These are phyloP conservation scores for Nebria salina DNA, from an alignment of 2,888 invertebrate genomes.

Conservation along the genomic window DNA sequence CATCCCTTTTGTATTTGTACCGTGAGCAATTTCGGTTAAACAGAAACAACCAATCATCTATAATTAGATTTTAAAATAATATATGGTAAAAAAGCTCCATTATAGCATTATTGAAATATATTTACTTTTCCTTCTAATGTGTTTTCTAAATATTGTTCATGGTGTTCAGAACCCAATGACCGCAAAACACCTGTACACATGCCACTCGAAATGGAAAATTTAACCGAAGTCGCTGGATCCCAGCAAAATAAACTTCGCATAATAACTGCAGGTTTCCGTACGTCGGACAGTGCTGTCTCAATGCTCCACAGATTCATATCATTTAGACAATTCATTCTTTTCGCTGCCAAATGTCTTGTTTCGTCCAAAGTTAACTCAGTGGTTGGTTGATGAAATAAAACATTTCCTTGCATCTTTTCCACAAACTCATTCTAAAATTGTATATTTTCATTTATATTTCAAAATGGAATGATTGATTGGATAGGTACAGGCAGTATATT, in stretches of 20 bases:
- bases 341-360: constrained; percentile 66
- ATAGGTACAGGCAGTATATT: too few species aligned
- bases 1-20: constrained; percentile 90
- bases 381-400: constrained; percentile 52
- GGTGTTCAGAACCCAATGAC: constrained; percentile 73
- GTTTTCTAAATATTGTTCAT: constrained; percentile 67
- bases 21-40: constrained; percentile 90
- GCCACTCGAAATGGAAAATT: constrained; percentile 71
- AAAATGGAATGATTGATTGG: neutral
- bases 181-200: constrained; percentile 74
- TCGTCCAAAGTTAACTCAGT: constrained; percentile 57
- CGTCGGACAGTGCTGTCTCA: constrained; percentile 64
- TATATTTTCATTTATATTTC: neutral
- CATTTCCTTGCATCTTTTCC: constrained; percentile 52
- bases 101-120: neutral
- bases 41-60: constrained; percentile 80
- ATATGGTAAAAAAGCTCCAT: neutral
- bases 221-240: constrained; percentile 72
- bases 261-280: constrained; percentile 64
- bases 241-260: constrained; percentile 67
- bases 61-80: constrained; percentile 36
- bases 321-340: constrained; percentile 71
- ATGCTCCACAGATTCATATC: constrained; percentile 70
- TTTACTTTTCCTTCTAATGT: constrained; percentile 56
- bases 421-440: constrained; percentile 54